phyloP scores from a whole-genome alignment of 2,113 vertebrate species.

The Butorides virescens region DNA sequence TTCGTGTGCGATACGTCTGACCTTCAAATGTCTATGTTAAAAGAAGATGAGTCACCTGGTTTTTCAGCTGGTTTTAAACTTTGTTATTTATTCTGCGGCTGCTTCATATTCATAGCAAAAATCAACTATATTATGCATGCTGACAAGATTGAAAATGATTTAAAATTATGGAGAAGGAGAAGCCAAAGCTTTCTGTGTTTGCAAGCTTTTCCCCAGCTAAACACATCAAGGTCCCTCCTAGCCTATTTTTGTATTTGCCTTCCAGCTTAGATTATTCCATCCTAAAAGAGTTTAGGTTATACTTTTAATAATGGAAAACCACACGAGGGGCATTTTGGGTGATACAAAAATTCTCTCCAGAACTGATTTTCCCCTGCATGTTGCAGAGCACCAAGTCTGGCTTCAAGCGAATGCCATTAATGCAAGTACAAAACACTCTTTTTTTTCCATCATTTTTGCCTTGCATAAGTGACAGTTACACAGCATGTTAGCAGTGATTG shows the following conservation, averaged over 20 bases:
- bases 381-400: neutral
- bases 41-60: neutral
- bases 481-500: neutral
- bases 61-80: neutral
- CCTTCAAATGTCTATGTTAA: neutral
- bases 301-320: neutral
- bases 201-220: neutral
- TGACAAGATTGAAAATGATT: neutral
- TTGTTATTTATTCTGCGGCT: neutral
- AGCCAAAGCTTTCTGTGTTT: neutral
- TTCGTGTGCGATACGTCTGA: neutral
- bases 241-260: neutral
- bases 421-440: neutral
- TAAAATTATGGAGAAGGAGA: neutral
- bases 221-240: rapidly evolving
- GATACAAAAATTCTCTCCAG: neutral
- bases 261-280: neutral
- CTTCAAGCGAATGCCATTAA: neutral
- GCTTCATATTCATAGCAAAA: neutral
- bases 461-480: neutral
- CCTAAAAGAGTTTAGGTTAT: neutral
- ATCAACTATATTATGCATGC: neutral
- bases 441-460: neutral
- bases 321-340: neutral
- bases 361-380: neutral